Conservation (phyloP, 2,113 vertebrate genomes). For the Ceuthmochares aereus region DNA sequence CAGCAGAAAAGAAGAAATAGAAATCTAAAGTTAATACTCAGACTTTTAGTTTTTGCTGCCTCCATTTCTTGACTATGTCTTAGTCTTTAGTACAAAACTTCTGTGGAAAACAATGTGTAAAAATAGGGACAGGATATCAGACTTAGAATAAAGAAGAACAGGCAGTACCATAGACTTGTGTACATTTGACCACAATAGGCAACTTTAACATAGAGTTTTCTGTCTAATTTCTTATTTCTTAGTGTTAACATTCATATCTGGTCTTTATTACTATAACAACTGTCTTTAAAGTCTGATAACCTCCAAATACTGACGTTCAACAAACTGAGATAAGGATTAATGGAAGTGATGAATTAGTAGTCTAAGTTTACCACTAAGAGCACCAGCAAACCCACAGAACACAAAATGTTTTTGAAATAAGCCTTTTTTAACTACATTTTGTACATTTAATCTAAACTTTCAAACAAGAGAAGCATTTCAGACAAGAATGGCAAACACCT, state of each 20-base stretch:
- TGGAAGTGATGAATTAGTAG: neutral
- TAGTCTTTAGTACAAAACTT: neutral
- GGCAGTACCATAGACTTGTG: neutral
- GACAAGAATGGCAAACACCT: neutral
- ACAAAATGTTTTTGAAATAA: neutral
- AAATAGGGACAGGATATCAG: neutral
- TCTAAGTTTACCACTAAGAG: neutral
- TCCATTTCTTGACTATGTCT: neutral
- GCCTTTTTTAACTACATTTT: neutral
- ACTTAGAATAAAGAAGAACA: neutral
- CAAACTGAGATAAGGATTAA: neutral
- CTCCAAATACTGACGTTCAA: neutral
- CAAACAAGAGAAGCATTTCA: neutral
- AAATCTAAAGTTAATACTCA: neutral
- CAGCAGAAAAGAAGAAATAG: neutral
- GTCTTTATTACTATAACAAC: neutral
- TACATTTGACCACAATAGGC: neutral
- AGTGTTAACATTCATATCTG: neutral
- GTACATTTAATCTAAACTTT: neutral
- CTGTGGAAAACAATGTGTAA: neutral
- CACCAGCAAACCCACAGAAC: neutral
- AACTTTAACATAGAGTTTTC: neutral
- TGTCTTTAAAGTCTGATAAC: neutral
- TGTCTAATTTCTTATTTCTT: neutral
- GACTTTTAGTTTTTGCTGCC: neutral